Conservation (phyloP, 2,113 vertebrate species). For the Stictonetta naevosa region DNA sequence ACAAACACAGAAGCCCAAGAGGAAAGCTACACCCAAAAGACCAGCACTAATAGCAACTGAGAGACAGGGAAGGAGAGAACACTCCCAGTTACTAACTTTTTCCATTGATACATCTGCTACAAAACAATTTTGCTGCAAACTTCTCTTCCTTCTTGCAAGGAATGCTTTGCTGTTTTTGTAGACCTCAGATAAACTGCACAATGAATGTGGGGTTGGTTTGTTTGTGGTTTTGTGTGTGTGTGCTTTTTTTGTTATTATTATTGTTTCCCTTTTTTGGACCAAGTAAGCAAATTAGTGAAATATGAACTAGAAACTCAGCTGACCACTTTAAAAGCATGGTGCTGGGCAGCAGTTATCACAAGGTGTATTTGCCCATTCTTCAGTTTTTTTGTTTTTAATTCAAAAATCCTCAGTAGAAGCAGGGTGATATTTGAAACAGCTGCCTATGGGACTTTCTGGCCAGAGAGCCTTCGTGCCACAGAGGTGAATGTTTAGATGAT, state of each 20-base stretch:
- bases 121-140: constrained; percentile 44
- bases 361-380: neutral
- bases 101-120: constrained; percentile 56
- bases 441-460: constrained; percentile 11
- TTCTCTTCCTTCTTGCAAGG: neutral
- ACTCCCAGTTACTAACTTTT: constrained; percentile 76
- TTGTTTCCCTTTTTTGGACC: neutral
- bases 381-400: neutral
- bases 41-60: constrained; percentile 57
- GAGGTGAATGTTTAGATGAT: constrained; percentile 22
- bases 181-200: neutral
- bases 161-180: neutral
- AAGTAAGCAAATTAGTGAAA: constrained; percentile 6
- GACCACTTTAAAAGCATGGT: neutral
- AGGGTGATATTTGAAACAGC: constrained; percentile 22
- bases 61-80: constrained; percentile 23
- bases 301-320: constrained; percentile 7
- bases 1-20: constrained; percentile 72
- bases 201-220: neutral
- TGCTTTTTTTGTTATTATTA: no score
- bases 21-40: constrained; percentile 72
- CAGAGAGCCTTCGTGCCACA: neutral
- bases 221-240: neutral
- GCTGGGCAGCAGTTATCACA: neutral
- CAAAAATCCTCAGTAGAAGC: neutral